These are phyloP conservation scores for Ophonus ardosiacus DNA, from an alignment of 2,888 invertebrate genomes.

Conservation along the genomic window DNA sequence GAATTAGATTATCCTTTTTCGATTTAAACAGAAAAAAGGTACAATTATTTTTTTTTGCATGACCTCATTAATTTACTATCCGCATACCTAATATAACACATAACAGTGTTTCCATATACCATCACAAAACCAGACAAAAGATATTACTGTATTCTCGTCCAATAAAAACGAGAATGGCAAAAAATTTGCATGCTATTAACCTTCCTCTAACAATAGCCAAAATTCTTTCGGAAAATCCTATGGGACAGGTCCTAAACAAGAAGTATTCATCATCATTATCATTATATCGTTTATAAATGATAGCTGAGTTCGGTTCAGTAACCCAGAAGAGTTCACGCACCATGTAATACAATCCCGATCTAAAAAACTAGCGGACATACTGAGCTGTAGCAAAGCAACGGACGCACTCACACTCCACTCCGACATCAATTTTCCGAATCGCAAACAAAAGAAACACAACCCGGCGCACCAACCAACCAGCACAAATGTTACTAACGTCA, in stretches of 20 bases:
- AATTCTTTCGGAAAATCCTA: background rate
- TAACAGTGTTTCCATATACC: background rate
- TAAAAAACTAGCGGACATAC: conserved; percentile 36
- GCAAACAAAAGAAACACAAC: conserved; percentile 38
- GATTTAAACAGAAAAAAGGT: too few relatives aligned
- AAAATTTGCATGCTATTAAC: background rate
- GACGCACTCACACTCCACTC: conserved; percentile 4
- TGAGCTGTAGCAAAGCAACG: conserved; percentile 2
- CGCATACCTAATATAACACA: too few relatives aligned
- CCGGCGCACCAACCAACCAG: background rate
- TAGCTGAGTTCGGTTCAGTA: conserved; percentile 29
- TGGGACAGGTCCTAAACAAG: background rate
- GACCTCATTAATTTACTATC: too few relatives aligned
- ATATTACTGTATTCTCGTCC: background rate
- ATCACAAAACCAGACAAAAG: background rate
- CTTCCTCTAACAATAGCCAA: background rate
- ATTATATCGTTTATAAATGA: conserved; percentile 32
- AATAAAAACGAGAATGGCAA: background rate
- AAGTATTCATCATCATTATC: conserved; percentile 10
- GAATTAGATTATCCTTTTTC: too few relatives aligned
- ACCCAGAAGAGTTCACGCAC: conserved; percentile 36
- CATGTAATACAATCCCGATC: conserved; percentile 32
- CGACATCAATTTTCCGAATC: conserved; percentile 44
- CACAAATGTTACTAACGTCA: conserved; percentile 32
- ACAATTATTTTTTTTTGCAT: too few relatives aligned